Evolutionary conservation across 2,888 invertebrate genomes (phyloP), one percentile per base, ranked within the genome.

Genomic region (Eurytoma californica): DNA sequence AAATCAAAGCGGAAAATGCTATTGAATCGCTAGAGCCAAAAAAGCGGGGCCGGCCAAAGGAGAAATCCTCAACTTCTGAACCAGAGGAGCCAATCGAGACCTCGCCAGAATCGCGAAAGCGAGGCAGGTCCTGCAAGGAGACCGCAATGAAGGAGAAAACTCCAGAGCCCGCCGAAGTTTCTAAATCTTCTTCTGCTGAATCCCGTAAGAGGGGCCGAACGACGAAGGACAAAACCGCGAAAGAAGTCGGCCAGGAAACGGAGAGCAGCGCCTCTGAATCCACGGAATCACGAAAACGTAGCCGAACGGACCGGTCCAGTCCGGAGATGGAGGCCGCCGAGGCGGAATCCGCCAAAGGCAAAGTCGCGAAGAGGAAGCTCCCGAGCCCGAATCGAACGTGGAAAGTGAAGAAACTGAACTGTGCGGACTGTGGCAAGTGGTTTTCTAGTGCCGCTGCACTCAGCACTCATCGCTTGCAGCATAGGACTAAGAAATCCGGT

Each of bases 401-500:
- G 86, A 86, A 87, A 80, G 79, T 81, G 24, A 86, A 87, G 58
- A 86, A 87, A 73, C 81, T 88, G 57, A 85, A 82, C 61, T 90
- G 88, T 77, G 78, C 74, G 3, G 86, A 86, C 51, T 90, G 90
- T 67, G 86, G 84, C 3, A 86, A 86, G 77, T 90, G 88, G 87
- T 87, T 88, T 65, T 84, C 87, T n/a, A 87, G 86, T 80, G 83
- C 84, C n/a, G 85, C 86, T 9, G 82, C 85, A 4, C 72, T 88
- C 2, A 79, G 83, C 0, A 84, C 86, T 3, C 90, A 90, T 84
- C 85, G 83, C 74, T 82, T 90, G 16, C 87, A 88, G 63, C 90
- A 90, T 79, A 85, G 85, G 20, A 89, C 88, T 78, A 87, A 87
- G 63, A 88, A 87, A 84, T 85, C 87, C 72, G 88, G 90, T 88